These are phyloP conservation scores for Epizoanthus rinbou DNA, from an alignment of 92 coral and sea anemone species.

Conservation along the genomic window DNA sequence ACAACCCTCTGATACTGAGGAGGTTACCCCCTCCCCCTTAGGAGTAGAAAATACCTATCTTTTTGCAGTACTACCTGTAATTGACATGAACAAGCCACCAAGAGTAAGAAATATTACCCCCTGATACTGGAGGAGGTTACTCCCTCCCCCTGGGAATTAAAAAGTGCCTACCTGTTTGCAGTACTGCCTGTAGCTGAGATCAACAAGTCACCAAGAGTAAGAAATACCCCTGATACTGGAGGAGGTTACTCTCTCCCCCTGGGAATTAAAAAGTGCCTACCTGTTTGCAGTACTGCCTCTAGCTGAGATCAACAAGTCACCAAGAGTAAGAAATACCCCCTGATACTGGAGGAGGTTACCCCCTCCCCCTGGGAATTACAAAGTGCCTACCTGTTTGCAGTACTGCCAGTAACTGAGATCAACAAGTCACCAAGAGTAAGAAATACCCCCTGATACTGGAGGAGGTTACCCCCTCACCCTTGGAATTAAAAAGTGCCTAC, in stretches of 20 bases:
- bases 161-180: conserved; percentile 34
- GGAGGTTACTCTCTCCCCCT: too few species aligned
- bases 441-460: conserved; percentile 65
- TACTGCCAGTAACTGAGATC: conserved; percentile 86
- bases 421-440: conserved; percentile 91
- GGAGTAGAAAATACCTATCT: too few species aligned
- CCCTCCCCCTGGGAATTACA: too few species aligned
- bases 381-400: conserved; percentile 74
- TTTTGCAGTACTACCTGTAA: neutral
- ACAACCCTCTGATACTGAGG: conserved; percentile 86
- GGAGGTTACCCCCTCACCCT: too few species aligned
- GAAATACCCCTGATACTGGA: too few species aligned
- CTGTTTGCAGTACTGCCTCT: conserved; percentile 83
- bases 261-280: conserved; percentile 49
- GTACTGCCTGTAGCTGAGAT: conserved; percentile 16
- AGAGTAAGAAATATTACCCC: too few species aligned
- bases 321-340: conserved; percentile 49
- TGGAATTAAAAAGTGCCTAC: conserved; percentile 39
- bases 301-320: conserved; percentile 88
- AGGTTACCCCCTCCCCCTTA: neutral
- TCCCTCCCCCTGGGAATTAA: neutral
- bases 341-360: neutral
- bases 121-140: too few species aligned
- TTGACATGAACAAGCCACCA: conserved; percentile 28
- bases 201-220: conserved; percentile 23